Evolutionary conservation across 2,888 invertebrate species (phyloP).

Genomic region (Allacma fusca): DNA sequence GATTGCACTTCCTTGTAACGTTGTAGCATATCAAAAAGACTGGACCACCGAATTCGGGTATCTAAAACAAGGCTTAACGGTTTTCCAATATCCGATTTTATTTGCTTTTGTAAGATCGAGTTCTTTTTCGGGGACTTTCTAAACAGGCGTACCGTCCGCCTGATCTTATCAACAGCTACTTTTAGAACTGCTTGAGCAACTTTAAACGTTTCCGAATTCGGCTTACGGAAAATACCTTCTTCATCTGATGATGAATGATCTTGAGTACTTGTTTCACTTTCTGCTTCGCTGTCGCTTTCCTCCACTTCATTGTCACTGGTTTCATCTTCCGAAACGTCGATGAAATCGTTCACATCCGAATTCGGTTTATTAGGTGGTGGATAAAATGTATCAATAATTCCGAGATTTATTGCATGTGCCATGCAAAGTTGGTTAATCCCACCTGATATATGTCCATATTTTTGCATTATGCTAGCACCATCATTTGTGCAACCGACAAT

Average conservation of each 20-base stretch:
- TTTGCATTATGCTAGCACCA: not conserved
- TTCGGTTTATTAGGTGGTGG: conserved; percentile 1
- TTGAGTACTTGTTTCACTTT: not conserved
- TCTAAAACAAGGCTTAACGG: not conserved
- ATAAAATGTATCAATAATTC: conserved; percentile 11
- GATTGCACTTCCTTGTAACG: not conserved
- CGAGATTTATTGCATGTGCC: not conserved
- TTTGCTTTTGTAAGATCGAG: not conserved
- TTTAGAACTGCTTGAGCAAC: not conserved
- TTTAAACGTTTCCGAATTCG: not conserved
- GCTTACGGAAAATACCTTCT: not conserved
- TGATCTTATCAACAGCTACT: not conserved
- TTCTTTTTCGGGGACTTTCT: conserved; percentile 11
- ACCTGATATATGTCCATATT: not conserved
- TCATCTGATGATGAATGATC: not conserved
- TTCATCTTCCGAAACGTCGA: not conserved
- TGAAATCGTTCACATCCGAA: too few relatives aligned
- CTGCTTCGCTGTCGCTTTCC: not conserved
- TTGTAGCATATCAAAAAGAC: conserved; percentile 7
- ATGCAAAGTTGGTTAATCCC: not conserved
- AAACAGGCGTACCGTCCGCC: not conserved
- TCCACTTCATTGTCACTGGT: not conserved
- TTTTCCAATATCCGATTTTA: not conserved
- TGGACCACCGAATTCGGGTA: not conserved
- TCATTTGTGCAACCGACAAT: not conserved